Conservation (phyloP, 2,888 invertebrate species). For the Agriopis leucophaearia region DNA sequence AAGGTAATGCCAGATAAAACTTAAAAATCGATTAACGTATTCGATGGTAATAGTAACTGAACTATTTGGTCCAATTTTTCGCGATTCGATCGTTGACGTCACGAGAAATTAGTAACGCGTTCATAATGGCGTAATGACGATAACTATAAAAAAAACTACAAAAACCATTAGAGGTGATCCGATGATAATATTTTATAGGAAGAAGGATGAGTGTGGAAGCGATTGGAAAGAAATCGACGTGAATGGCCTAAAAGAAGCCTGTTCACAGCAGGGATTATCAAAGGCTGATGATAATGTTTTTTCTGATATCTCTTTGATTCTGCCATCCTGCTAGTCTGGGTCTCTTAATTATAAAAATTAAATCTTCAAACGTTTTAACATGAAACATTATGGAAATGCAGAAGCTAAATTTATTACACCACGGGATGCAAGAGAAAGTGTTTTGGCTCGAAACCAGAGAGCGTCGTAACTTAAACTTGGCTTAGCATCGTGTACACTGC, state of each 20-base stretch:
- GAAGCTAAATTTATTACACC: not conserved
- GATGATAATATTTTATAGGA: too few relatives aligned
- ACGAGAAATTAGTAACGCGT: not conserved
- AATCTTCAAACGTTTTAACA: not conserved
- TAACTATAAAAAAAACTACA: too few relatives aligned
- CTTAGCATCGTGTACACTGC: slow-evolving; percentile 39
- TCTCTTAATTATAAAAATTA: not conserved
- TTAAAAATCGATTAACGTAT: slow-evolving; percentile 3
- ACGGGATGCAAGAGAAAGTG: slow-evolving; percentile 18
- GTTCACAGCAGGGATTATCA: too few relatives aligned
- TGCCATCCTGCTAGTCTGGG: too few relatives aligned
- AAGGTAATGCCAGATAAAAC: not conserved
- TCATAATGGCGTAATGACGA: not conserved
- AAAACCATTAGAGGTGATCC: too few relatives aligned
- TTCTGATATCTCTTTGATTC: too few relatives aligned
- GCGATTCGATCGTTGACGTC: slow-evolving; percentile 7
- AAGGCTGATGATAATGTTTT: too few relatives aligned
- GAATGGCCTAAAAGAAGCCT: too few relatives aligned
- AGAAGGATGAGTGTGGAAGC: too few relatives aligned
- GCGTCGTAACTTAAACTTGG: slow-evolving; percentile 23
- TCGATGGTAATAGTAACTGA: not conserved
- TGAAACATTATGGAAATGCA: not conserved
- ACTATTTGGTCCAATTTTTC: slow-evolving; percentile 5
- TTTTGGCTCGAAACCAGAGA: slow-evolving; percentile 19
- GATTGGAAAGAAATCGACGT: too few relatives aligned